Evolutionary conservation across 2,113 vertebrate species (phyloP), one percentile per base, ranked within the genome.

Genomic region (Bubalus kerabau): DNA sequence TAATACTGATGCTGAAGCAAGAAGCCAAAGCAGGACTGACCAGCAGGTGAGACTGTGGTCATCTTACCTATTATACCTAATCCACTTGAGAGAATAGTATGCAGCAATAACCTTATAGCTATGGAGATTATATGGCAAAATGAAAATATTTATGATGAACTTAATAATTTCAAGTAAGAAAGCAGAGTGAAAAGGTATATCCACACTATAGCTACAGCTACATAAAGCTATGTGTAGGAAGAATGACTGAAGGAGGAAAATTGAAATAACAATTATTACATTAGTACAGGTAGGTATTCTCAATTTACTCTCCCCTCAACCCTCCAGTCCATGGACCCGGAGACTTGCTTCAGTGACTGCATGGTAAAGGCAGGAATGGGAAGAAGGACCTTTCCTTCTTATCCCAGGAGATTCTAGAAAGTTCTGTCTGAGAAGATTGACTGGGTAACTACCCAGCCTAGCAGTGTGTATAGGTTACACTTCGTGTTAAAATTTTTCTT

Each of bases 391-490:
- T 17, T 7, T 54, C 46, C n/a, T 60, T 92, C 57, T 83, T 36
- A 30, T 43, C 21, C 24, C 56, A 74, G 90, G 88, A 94, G 43
- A 80, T 92, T 90, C 71, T 91, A 90, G 87, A 87, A 96, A 15
- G 43, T 78, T 43, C 30, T 3, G 2, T 2, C 5, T 82, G 7
- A 48, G 26, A 36, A 6, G n/a, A 54, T 28, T 28, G 50, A 96
- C 24, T 3, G 15, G 19, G 46, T 57, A 23, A 17, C 17, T 64
- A 43, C 26, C 28, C 30, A 83, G 67, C 16, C 43, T 46, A 50
- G 15, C 50, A 36, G 24, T 46, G 8, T 32, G 14, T 28, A 78
- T 2, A 43, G 23, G 50, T 59, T 50, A 30, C 50, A 17, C 30
- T 93, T 91, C 54, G 54, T 92, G 26, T 54, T 21, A 12, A 15